Base-by-base conservation (phyloP, 2,888 invertebrate genomes). In the Elmis aenea region DNA sequence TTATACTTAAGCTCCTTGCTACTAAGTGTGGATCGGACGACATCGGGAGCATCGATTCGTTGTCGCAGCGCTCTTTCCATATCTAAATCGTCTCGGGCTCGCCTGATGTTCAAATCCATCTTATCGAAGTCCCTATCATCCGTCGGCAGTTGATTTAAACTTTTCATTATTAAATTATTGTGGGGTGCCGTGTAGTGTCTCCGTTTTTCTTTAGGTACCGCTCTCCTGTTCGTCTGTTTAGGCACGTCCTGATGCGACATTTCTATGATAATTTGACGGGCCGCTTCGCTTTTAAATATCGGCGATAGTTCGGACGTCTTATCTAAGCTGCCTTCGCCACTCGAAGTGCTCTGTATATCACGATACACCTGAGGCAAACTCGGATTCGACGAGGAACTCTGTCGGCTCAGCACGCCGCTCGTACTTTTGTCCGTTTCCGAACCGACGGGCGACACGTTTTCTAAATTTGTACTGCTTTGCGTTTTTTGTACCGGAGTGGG, bases 121-220 rank as follows among this genome's bases (percentile, higher is more conserved):
- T 58, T 61, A 39, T 62, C 59, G 39, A 62, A 63, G 18, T 52
- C 52, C 29, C 51, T 55, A 26, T 56, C 58, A 26, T 58, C 59
- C 2, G 57, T 59, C 1, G 62, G 62, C 26, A 64, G 42, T 29
- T 63, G 59, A 32, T 59, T 56, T 34, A 65, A 43, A 43, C 65
- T 64, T 38, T 65, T 64, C 55, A 64, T 59, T 13, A 64, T 59
- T 36, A 63, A 46, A 48, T 65, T 66, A 42, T 68, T 66, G 43
- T 83, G 80, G 1, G 83, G 83, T n/a, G 92, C 89, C 0, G 92
- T 93, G 57, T 90, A 83, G 63, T 92, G 90, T 35, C 90, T 72
- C 34, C 90, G 72, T 64, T 88, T 90, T 60, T 89, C 87, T 51
- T 81, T 82, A 1, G 89, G 89, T 20, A 88, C 79, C 36, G 80